Percentiles rank a stretch among this genome's conserved stretches.
Conservation (phyloP, 2,797 vertebrate genomes). For the Labroides dimidiatus region DNA sequence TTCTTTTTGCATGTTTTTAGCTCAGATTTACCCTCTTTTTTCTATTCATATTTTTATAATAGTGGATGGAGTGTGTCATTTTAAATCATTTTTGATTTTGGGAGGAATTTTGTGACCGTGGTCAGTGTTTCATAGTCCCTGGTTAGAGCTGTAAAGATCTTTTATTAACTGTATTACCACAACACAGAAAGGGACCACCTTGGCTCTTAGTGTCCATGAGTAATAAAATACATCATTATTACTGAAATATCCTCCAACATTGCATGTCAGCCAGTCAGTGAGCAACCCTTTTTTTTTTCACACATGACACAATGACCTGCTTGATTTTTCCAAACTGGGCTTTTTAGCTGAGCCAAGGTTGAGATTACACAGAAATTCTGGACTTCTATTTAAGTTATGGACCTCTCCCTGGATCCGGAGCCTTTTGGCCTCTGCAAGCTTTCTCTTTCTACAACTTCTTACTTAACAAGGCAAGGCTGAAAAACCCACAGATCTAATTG, state of each 20-base stretch:
- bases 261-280: slow-evolving; percentile 18
- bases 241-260: slow-evolving; percentile 23
- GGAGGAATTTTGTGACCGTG: too few species aligned
- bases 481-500: slow-evolving; percentile 80
- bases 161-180: too few species aligned
- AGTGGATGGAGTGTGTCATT: too few species aligned
- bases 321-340: slow-evolving; percentile 12
- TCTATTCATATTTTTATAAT: too few species aligned
- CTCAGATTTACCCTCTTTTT: too few species aligned
- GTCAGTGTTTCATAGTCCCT: too few species aligned
- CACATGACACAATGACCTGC: slow-evolving; percentile 22
- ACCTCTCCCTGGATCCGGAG: slow-evolving; percentile 50
- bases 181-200: slow-evolving; percentile 1
- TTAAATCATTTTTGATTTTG: too few species aligned
- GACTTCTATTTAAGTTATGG: slow-evolving; percentile 61
- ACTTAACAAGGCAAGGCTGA: slow-evolving; percentile 75
- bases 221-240: slow-evolving; percentile 27
- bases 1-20: too few species aligned
- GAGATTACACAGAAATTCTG: slow-evolving; percentile 59
- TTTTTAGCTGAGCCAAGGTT: slow-evolving; percentile 55
- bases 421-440: slow-evolving; percentile 67
- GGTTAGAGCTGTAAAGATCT: too few species aligned
- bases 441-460: slow-evolving; percentile 71
- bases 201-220: slow-evolving; percentile 1
- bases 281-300: slow-evolving; percentile 33